Evolutionary conservation across 1,140 invertebrate species (phyloP).

Genomic region (Drosophila quadrilineata): DNA sequence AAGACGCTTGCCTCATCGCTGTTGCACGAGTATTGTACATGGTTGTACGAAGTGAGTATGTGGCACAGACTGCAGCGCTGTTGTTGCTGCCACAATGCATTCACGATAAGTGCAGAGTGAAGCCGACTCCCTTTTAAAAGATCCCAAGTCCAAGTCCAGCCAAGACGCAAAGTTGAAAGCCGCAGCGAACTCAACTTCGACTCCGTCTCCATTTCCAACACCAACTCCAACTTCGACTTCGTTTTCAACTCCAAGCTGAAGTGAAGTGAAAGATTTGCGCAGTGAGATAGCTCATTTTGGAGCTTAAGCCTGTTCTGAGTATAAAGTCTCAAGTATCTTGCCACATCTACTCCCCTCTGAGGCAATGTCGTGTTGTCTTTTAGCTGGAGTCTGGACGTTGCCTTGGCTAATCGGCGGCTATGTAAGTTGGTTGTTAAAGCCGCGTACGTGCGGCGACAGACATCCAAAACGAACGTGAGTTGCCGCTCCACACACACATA

Average conservation of each 20-base stretch:
- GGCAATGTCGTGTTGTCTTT: background rate
- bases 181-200: background rate
- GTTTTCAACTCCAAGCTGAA: too few species aligned
- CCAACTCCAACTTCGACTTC: too few species aligned
- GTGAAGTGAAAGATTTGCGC: constrained; percentile 56
- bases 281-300: constrained; percentile 76
- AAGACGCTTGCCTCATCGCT: constrained; percentile 38
- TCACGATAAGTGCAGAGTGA: constrained; percentile 61
- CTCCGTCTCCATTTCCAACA: too few species aligned
- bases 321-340: constrained; percentile 3
- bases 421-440: constrained; percentile 73
- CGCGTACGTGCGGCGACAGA: constrained; percentile 73
- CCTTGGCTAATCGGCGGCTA: constrained; percentile 78
- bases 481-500: background rate
- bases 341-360: too few species aligned
- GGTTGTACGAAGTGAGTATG: too few species aligned
- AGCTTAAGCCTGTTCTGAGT: constrained; percentile 34
- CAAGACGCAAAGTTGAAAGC: too few species aligned
- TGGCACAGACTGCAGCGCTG: too few species aligned
- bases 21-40: too few species aligned
- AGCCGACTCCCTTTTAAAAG: constrained; percentile 9
- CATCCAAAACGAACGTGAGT: constrained; percentile 51
- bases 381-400: constrained; percentile 39
- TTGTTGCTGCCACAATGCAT: constrained; percentile 64
- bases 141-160: background rate